phyloP scores from a whole-genome alignment of 1,140 invertebrate genomes.

The Zaprionus kolodkinae region DNA sequence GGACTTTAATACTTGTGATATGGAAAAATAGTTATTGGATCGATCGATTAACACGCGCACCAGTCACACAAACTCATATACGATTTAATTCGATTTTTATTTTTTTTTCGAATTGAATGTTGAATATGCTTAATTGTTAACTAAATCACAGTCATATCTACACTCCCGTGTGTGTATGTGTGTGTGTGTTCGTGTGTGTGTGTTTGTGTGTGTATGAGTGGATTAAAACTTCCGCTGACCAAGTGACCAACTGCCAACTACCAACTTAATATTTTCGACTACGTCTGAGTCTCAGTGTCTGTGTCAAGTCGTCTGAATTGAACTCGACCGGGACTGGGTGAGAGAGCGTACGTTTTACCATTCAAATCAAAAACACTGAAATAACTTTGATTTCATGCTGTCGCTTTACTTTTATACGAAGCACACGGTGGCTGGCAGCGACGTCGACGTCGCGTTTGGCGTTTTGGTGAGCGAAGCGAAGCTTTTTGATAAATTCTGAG shows the following conservation, averaged over 20 bases:
- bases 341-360: constrained; percentile 70
- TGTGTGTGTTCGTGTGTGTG: neutral
- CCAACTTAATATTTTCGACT: constrained; percentile 13
- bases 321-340: constrained; percentile 62
- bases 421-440: constrained; percentile 30
- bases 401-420: constrained; percentile 82
- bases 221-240: constrained; percentile 28
- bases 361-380: constrained; percentile 84
- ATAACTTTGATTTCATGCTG: constrained; percentile 81
- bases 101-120: constrained; percentile 22
- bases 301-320: constrained; percentile 47
- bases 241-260: constrained; percentile 36
- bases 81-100: constrained; percentile 17
- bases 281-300: constrained; percentile 13
- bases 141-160: constrained; percentile 49
- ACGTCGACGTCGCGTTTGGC: constrained; percentile 27
- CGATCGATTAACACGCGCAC: constrained; percentile 33
- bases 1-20: constrained; percentile 33
- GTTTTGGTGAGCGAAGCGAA: constrained; percentile 46
- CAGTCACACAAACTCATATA: constrained; percentile 30
- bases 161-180: constrained; percentile 6
- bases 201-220: neutral
- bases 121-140: constrained; percentile 28
- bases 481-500: constrained; percentile 58
- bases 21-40: constrained; percentile 30